These are phyloP conservation scores for Nyctibius bracteatus DNA, from an alignment of 2,113 vertebrate genomes.

Conservation along the genomic window DNA sequence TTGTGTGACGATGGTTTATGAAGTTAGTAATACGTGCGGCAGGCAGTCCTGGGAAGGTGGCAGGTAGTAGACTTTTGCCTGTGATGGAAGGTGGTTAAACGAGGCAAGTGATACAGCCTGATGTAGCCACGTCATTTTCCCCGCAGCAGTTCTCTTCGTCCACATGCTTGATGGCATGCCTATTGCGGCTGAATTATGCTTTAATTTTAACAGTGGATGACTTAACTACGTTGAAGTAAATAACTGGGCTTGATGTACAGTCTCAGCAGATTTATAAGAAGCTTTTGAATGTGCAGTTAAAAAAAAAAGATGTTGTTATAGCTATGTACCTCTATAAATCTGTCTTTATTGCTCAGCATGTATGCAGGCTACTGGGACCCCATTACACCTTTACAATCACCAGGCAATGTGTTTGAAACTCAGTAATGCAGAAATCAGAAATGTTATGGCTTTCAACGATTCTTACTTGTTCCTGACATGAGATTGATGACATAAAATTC, in stretches of 20 bases:
- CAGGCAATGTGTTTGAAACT: slow-evolving; percentile 16
- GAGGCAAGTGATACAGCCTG: not conserved
- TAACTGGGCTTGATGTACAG: slow-evolving; percentile 60
- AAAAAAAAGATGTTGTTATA: slow-evolving; percentile 9
- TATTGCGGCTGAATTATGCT: slow-evolving; percentile 39
- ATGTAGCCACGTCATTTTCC: not conserved
- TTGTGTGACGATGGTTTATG: not conserved
- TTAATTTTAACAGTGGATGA: slow-evolving; percentile 62
- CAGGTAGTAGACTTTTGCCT: not conserved
- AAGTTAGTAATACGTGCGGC: not conserved
- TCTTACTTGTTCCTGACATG: not conserved
- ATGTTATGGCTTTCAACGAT: not conserved
- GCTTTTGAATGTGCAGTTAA: slow-evolving; percentile 25
- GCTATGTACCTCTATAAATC: slow-evolving; percentile 53
- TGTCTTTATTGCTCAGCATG: slow-evolving; percentile 45
- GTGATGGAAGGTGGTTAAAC: not conserved
- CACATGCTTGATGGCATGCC: not conserved
- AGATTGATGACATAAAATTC: not conserved
- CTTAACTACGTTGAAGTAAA: slow-evolving; percentile 61
- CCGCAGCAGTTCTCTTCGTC: not conserved
- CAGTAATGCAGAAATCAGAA: slow-evolving; percentile 44
- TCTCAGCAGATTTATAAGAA: slow-evolving; percentile 35
- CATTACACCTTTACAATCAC: slow-evolving; percentile 44
- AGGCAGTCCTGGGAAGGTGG: not conserved
- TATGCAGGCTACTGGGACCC: slow-evolving; percentile 16